These are phyloP conservation scores for Latheticus oryzae DNA, from an alignment of 2,888 invertebrate genomes.

Conservation along the genomic window DNA sequence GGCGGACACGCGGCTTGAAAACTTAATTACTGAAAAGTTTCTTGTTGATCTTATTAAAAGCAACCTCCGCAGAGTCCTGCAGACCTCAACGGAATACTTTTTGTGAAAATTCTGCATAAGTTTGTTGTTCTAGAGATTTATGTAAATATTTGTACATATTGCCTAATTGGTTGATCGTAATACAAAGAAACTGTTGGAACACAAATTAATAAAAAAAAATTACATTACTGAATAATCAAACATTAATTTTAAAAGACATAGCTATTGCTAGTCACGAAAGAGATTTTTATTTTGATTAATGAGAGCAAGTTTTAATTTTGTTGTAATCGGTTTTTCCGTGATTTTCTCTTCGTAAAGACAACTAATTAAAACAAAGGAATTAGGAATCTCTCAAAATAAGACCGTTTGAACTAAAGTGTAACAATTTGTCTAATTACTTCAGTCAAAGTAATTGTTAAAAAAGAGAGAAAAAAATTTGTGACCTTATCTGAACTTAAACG, in stretches of 20 bases:
- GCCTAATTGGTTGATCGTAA: no score
- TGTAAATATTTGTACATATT: no score
- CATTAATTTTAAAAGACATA: no score
- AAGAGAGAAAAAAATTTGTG: conserved; percentile 40
- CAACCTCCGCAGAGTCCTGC: conserved; percentile 18
- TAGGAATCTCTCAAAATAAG: conserved; percentile 37
- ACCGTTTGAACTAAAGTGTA: conserved; percentile 44
- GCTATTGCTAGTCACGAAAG: no score
- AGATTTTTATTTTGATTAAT: no score
- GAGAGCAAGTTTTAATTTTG: no score
- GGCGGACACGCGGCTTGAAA: conserved; percentile 47
- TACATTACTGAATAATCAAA: no score
- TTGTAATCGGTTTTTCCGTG: no score
- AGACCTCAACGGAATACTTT: conserved; percentile 20
- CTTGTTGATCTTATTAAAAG: conserved; percentile 32
- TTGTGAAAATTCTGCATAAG: conserved; percentile 14
- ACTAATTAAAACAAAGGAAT: conserved; percentile 45
- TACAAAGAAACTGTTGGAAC: conserved; percentile 5
- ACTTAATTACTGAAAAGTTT: conserved; percentile 49
- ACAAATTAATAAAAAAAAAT: conserved; percentile 6
- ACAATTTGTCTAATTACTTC: conserved; percentile 47
- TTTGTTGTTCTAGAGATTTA: neutral
- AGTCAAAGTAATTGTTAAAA: conserved; percentile 44
- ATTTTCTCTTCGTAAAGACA: no score
- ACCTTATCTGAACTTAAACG: conserved; percentile 47